Base-by-base conservation (phyloP, 2,113 vertebrate species). In the Lutjanus erythropterus region DNA sequence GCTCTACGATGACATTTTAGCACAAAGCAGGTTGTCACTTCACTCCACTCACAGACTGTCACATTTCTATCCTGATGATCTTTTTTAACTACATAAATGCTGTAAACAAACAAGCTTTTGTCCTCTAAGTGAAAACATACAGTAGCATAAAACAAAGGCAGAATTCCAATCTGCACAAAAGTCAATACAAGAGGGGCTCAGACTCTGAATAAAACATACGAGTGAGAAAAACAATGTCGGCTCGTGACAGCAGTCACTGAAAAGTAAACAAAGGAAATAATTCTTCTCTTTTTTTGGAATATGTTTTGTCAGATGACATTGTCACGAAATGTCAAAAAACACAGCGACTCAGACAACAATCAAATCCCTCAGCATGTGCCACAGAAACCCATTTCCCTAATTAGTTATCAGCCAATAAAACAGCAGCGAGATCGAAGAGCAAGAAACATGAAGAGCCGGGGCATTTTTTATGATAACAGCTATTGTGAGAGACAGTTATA, bases 381-480 rank as follows among this genome's bases (percentile, higher is more conserved):
- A 84, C 82, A 78, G 58, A 88, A 89, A 88, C 76, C 84, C 64
- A 75, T 70, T 86, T 85, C 39, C 39, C 12, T 85, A 79, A 90
- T 90, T 85, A 85, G 76, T 70, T 59, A 86, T 80, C 72, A 60
- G 49, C 68, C 69, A 50, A 70, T 86, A 81, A 82, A 89, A 80
- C 69, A 69, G 25, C 62, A 39, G 72, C 46, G 29, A 59, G 18
- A 67, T 35, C 25, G 29, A 67, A 67, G 60, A 69, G 64, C 64
- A 75, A 15, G 25, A 56, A 81, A 66, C 72, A 78, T 6, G 10
- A 72, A 72, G 44, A 27, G 18, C 31, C 14, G 5, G 75, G 41
- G 39, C 12, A 16, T 41, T 68, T 73, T 52, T 68, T 52, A 76
- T 64, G 71, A 66, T 77, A 71, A 70, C 64, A 31, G 72, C 61